Base-by-base conservation (phyloP, 2,888 invertebrate genomes). In the Pycnomerus fuliginosus region DNA sequence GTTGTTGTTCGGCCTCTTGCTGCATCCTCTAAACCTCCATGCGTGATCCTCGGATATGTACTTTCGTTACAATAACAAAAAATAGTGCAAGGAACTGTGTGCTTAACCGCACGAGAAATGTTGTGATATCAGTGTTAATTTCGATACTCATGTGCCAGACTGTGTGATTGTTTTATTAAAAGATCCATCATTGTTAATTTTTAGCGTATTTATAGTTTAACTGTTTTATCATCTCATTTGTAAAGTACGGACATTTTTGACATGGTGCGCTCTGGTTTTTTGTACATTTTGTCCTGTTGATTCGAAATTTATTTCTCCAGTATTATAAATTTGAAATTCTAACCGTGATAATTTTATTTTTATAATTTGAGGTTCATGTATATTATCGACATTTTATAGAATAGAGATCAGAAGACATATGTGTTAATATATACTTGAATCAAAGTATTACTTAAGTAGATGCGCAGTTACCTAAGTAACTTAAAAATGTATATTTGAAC, bases 1-100 rank as follows among this genome's bases (percentile, higher is more conserved):
- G 90, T 84, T 92, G 92, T 83, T 93, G 92, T 82, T 90, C 90
- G 67, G 84, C 90, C 65, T 87, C 90, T 60, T 92, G 92, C 80
- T 87, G 89, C 82, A 91, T 92, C 83, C 85, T 92, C 85, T 92
- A 92, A 88, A 56, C 8, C 22, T 38, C 17, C 35, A 28, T 31
- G 16, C 23, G 32, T 46, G 39, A 39, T 34, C 47, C 40, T 34
- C 44, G 48, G 52, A 43, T 34, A 41, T 31, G 48, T 48, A 48
- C 39, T 49, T n/a, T n/a, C n/a, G n/a, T 44, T 40, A 41, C 48
- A 48, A 50, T 52, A 45, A 53, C 49, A 48, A 49, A 51, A 45
- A 52, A 50, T 48, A 45, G 44, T 48, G 45, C 36, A 51, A 43
- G 43, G 40, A 45, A 48, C 46, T 40, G 32, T 47, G 48, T 50